Conservation (phyloP, 2,888 invertebrate species). For the Scaeva pyrastri region DNA sequence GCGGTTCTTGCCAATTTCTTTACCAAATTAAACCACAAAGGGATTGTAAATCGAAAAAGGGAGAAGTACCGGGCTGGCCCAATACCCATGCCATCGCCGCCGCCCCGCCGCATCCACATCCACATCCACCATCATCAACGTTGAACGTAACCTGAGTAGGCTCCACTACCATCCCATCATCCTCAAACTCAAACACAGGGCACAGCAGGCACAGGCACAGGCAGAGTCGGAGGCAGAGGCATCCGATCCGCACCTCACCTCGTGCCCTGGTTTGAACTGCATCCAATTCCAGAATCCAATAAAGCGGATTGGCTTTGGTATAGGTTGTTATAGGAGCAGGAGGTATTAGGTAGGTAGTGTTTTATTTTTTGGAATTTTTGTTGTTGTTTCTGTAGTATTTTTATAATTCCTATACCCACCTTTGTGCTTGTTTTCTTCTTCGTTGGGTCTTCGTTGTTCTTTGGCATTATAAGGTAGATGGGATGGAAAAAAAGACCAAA, state of each 20-base stretch:
- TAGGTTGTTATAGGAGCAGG: too few relatives aligned
- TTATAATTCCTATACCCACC: slow-evolving; percentile 21
- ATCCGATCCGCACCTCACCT: slow-evolving; percentile 63
- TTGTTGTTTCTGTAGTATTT: slow-evolving; percentile 7
- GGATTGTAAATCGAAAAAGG: slow-evolving; percentile 49
- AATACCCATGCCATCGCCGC: too few relatives aligned
- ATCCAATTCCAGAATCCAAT: slow-evolving; percentile 74
- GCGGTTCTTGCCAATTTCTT: slow-evolving; percentile 72
- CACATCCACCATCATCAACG: slow-evolving; percentile 17
- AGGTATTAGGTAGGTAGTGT: slow-evolving; percentile 6
- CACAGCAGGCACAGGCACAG: neutral
- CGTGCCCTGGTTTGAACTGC: slow-evolving; percentile 65
- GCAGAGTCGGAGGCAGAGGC: too few relatives aligned
- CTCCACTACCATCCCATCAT: slow-evolving; percentile 35
- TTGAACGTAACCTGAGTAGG: slow-evolving; percentile 64
- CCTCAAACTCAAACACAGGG: neutral
- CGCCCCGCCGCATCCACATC: neutral
- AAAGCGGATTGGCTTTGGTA: slow-evolving; percentile 69
- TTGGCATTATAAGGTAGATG: slow-evolving; percentile 43
- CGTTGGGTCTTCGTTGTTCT: slow-evolving; percentile 57
- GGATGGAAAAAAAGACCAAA: slow-evolving; percentile 21
- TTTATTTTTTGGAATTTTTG: slow-evolving; percentile 16
- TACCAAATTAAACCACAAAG: slow-evolving; percentile 69
- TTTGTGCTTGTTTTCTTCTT: slow-evolving; percentile 60
- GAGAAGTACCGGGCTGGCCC: slow-evolving; percentile 48